Evolutionary conservation across 1,140 invertebrate genomes (phyloP).

Genomic region (Drosophila lacertosa): DNA sequence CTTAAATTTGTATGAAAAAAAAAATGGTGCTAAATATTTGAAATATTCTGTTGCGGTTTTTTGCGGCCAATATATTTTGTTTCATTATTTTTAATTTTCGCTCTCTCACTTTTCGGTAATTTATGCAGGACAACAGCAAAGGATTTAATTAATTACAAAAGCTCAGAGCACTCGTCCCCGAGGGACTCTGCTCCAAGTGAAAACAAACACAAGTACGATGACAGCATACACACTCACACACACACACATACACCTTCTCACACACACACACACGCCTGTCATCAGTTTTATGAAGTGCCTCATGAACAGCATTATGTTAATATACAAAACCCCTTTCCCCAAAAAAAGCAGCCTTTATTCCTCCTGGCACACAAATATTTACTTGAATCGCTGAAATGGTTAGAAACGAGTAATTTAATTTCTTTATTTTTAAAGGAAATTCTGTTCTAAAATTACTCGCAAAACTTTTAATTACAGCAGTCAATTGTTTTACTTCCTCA

Average conservation of each 20-base stretch:
- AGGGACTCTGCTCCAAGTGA: not conserved
- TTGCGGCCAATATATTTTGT: constrained; percentile 20
- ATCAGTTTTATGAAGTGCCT: constrained; percentile 27
- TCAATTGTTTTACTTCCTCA: not conserved
- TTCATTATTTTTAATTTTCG: not conserved
- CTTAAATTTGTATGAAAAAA: constrained; percentile 9
- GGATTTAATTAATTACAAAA: constrained; percentile 53
- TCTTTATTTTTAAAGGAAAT: constrained; percentile 1
- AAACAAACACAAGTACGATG: constrained; percentile 24
- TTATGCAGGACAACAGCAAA: constrained; percentile 27
- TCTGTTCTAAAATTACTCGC: not conserved
- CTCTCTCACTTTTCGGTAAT: constrained; percentile 11
- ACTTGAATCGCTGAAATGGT: constrained; percentile 5
- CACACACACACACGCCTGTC: constrained; percentile 17
- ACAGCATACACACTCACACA: constrained; percentile 10
- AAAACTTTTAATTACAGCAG: constrained; percentile 36
- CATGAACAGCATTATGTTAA: constrained; percentile 25
- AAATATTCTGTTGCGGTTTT: constrained; percentile 5
- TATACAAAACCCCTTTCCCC: not conserved
- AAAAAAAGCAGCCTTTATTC: not conserved
- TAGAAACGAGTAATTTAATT: constrained; percentile 22
- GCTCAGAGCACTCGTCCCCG: constrained; percentile 7
- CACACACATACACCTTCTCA: not conserved
- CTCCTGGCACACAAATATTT: constrained; percentile 23
- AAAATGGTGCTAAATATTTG: not conserved